Evolutionary conservation across 2,113 vertebrate genomes (phyloP).

Genomic region (Apeltes quadracus): DNA sequence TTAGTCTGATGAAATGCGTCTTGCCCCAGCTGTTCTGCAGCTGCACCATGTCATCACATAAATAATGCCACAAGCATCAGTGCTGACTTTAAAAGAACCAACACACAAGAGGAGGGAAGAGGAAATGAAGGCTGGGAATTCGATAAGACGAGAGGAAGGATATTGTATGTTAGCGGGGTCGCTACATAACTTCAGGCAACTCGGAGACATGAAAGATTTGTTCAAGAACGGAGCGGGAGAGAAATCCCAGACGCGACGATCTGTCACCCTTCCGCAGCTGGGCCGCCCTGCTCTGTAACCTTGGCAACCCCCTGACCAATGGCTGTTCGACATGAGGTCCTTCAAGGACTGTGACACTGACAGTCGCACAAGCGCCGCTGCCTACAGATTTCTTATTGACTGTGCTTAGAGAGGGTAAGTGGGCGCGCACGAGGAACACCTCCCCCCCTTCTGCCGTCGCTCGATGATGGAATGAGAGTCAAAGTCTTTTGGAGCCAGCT

Average conservation of each 20-base stretch:
- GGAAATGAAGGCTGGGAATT: constrained; percentile 2
- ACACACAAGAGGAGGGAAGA: constrained; percentile 1
- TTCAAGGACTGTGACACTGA: constrained; percentile 53
- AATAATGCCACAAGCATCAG: constrained; percentile 10
- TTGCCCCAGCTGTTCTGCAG: constrained; percentile 1
- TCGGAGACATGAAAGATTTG: constrained; percentile 41
- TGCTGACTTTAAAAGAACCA: constrained; percentile 5
- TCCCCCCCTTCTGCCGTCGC: constrained; percentile 22
- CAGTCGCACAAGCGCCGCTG: constrained; percentile 29
- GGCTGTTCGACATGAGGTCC: constrained; percentile 51
- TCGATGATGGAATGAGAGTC: constrained; percentile 46
- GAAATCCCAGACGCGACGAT: constrained; percentile 44
- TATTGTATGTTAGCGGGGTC: constrained; percentile 3
- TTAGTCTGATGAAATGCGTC: constrained; percentile 46
- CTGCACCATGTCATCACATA: constrained; percentile 10
- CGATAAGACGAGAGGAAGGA: constrained; percentile 13
- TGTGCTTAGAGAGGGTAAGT: constrained; percentile 41
- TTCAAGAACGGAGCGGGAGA: constrained; percentile 21
- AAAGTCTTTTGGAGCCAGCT: not conserved
- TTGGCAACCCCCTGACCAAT: constrained; percentile 72
- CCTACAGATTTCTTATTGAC: constrained; percentile 43
- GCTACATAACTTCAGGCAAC: constrained; percentile 38
- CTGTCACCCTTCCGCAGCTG: constrained; percentile 55
- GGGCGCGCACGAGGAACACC: constrained; percentile 20
- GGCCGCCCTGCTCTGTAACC: constrained; percentile 63